phyloP scores from a whole-genome alignment of 2,888 invertebrate genomes.

The Leistus spinibarbis region DNA sequence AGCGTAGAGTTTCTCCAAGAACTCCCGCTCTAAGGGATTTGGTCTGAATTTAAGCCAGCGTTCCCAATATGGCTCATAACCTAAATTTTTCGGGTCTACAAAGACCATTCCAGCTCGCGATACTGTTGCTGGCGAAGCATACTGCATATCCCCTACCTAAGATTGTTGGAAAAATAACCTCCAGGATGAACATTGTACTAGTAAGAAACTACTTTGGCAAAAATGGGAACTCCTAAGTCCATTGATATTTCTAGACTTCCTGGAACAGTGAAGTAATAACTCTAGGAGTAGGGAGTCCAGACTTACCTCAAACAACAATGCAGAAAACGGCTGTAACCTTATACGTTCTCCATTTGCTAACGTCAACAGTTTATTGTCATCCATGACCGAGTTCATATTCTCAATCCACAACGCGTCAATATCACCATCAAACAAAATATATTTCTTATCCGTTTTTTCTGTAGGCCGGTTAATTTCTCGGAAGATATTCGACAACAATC shows the following conservation, averaged over 20 bases:
- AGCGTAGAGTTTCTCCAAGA: constrained; percentile 67
- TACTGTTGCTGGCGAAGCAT: constrained; percentile 91
- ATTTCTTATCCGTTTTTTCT: constrained; percentile 73
- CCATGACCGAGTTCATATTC: constrained; percentile 98
- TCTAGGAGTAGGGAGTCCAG: neutral
- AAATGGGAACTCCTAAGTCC: neutral
- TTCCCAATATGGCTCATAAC: constrained; percentile 85
- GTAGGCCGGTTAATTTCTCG: constrained; percentile 85
- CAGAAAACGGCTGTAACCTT: constrained; percentile 78
- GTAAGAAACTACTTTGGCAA: no score
- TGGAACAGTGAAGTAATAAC: neutral
- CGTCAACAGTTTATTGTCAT: constrained; percentile 88
- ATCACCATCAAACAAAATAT: constrained; percentile 91
- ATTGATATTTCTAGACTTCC: no score
- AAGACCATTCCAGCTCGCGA: constrained; percentile 94
- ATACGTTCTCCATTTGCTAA: constrained; percentile 91
- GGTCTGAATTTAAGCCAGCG: constrained; percentile 73
- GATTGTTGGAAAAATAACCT: neutral
- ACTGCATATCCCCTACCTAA: constrained; percentile 83
- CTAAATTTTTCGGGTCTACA: constrained; percentile 90
- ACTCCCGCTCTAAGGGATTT: constrained; percentile 57
- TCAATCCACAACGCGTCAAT: constrained; percentile 96
- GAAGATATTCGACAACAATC: constrained; percentile 88
- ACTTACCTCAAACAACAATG: constrained; percentile 80
- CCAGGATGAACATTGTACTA: no score